Base-by-base conservation (phyloP, 2,113 vertebrate genomes). In the Motacilla alba region DNA sequence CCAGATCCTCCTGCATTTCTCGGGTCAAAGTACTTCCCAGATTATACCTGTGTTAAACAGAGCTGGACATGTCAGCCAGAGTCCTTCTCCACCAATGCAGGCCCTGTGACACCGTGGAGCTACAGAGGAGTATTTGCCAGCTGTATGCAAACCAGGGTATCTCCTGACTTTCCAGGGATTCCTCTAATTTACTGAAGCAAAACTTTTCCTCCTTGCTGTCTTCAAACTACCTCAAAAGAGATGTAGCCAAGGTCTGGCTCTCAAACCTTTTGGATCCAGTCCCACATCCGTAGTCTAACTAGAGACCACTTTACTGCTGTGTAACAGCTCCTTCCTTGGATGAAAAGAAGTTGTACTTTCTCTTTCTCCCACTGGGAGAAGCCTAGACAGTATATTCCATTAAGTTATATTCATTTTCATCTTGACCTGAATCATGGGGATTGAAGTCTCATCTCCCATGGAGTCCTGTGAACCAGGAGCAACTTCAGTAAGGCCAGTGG, bases 81-180 rank as follows among this genome's bases (percentile, higher is more conserved):
- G 19, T 37, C 43, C 28, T 85, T 56, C 20, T 59, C 24, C 66
- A 39, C 26, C 49, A 91, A 58, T 9, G 4, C 18, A 74, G 33
- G 30, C 22, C 46, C 21, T 77, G 53, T 1, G 13, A 58, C 43
- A 63, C 49, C 7, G 35, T 0, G 0, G 28, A 43, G 47, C 7
- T 59, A 6, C 9, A 55, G 53, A 50, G 10, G 58, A 87, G 26
- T 11, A 19, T 78, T 64, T 83, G 31, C 41, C 35, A 35, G 28
- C 33, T 87, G 8, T 24, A n/a, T 60, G n/a, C 53, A 94, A 72
- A 66, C 44, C 8, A 39, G 6, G 26, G 6, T 33, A 47, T 20
- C 46, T 66, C 27, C 50, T 27, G 50, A 18, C 8, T n/a, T 67
- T 73, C 58, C n/a, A 53, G 56, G 33, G 23, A 16, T 53, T 73